These are phyloP conservation scores for Rhagonycha fulva DNA, from an alignment of 2,888 invertebrate genomes.

Conservation along the genomic window DNA sequence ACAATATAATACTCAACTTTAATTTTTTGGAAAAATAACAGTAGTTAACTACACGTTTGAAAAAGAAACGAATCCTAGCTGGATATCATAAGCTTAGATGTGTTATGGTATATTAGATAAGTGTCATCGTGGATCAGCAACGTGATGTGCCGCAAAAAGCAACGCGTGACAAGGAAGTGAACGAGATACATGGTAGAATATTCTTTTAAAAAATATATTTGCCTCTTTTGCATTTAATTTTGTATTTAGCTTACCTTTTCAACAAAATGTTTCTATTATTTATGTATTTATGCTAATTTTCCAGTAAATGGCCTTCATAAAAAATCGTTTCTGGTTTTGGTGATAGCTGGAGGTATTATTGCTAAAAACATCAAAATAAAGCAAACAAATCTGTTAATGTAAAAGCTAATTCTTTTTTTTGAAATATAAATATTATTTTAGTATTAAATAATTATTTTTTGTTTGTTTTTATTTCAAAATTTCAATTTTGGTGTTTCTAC, in stretches of 20 bases:
- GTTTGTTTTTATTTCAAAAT: no score
- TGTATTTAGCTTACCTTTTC: neutral
- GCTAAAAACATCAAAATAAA: no score
- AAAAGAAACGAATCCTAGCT: conserved; percentile 41
- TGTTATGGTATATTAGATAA: conserved; percentile 48
- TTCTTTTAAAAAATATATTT: conserved; percentile 1
- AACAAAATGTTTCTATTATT: neutral
- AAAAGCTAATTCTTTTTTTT: no score
- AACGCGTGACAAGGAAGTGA: conserved; percentile 43
- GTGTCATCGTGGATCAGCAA: conserved; percentile 46
- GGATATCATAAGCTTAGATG: conserved; percentile 46
- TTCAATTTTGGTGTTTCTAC: no score
- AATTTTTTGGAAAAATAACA: neutral
- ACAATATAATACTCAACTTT: neutral
- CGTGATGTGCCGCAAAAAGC: conserved; percentile 40
- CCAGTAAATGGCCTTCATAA: no score
- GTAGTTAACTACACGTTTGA: conserved; percentile 29
- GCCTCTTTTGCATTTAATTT: neutral
- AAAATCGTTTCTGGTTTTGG: no score
- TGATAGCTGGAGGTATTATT: no score
- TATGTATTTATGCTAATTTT: neutral
- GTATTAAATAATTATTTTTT: no score
- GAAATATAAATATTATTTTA: no score
- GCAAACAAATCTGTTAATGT: no score
- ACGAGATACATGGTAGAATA: conserved; percentile 33